Conservation (phyloP, 1,140 invertebrate genomes). For the Macrotrachela quadricornifera region DNA sequence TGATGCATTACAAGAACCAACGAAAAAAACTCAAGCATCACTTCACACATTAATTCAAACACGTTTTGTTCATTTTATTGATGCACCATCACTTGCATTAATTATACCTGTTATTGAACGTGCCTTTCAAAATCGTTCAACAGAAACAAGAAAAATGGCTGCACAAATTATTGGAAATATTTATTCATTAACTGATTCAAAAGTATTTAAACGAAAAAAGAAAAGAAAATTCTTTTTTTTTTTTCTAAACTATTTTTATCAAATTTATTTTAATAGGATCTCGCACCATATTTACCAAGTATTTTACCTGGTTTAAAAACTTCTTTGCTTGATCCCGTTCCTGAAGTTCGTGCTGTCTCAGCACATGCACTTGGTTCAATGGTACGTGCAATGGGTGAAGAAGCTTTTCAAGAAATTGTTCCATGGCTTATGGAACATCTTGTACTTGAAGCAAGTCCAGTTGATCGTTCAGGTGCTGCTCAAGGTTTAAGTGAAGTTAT, state of each 20-base stretch:
- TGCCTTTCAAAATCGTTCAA: constrained; percentile 84
- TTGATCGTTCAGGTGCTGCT: constrained; percentile 87
- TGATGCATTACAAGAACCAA: constrained; percentile 82
- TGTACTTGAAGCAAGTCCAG: constrained; percentile 79
- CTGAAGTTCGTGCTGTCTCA: constrained; percentile 76
- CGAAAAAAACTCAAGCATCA: constrained; percentile 64
- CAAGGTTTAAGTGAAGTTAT: constrained; percentile 74
- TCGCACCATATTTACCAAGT: constrained; percentile 79
- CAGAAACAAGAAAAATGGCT: constrained; percentile 92
- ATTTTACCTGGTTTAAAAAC: constrained; percentile 90
- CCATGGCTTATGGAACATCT: constrained; percentile 96
- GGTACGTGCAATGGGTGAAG: constrained; percentile 85
- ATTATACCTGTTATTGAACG: constrained; percentile 97
- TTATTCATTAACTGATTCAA: constrained; percentile 95
- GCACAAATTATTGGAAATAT: constrained; percentile 96
- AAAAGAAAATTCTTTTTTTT: too few relatives aligned
- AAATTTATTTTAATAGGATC: constrained; percentile 38
- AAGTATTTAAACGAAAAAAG: too few relatives aligned
- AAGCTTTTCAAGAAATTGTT: constrained; percentile 57
- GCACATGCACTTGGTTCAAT: constrained; percentile 75
- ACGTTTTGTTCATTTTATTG: constrained; percentile 97
- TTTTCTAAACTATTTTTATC: too few relatives aligned
- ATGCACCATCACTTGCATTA: constrained; percentile 84
- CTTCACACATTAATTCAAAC: constrained; percentile 78
- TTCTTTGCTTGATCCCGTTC: constrained; percentile 85